Base-by-base conservation (phyloP, 2,113 vertebrate species). In the Lophochroa leadbeateri region DNA sequence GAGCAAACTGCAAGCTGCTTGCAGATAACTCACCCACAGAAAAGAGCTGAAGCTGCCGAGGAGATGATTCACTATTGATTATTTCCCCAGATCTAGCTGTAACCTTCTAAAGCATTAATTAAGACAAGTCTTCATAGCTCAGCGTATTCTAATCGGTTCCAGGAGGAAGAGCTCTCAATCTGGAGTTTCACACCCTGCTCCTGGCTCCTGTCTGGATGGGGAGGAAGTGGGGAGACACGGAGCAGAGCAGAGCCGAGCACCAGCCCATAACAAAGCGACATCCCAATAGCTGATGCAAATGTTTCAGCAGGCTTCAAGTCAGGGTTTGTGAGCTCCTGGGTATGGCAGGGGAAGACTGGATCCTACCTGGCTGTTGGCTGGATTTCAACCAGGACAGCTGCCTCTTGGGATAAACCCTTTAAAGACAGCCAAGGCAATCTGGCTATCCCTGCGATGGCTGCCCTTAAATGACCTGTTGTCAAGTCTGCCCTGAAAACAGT, bases 101-200 rank as follows among this genome's bases (percentile, higher is more conserved):
- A 94, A 89, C 95, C 88, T 97, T 88, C 89, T 94, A 94, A 95
- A 94, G 95, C 94, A 96, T 96, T 97, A 96, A 94, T 95, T 97
- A 96, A 96, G 96, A 92, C 86, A 89, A 94, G 77, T 29, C 78
- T 79, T 82, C 81, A 44, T 60, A 87, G 89, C 94, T 96, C 96
- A 97, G 95, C 86, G 79, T 96, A 94, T 96, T 96, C 67, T 94
- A 89, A 94, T 89, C 77, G 49, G 75, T 82, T 85, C 2, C 37
- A 46, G 44, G 43, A 77, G 79, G 31, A 86, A 95, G 31, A 80
- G 49, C 49, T 83, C 60, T 78, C 0, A 0, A 87, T 2, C 25
- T 53, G 81, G 72, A 74, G 92, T 24, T 57, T 90, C 67, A 55
- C 63, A 27, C 39, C 50, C 29, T 75, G 58, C 33, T 55, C 20